Conservation (phyloP, 2,888 invertebrate species). For the Syritta pipiens region DNA sequence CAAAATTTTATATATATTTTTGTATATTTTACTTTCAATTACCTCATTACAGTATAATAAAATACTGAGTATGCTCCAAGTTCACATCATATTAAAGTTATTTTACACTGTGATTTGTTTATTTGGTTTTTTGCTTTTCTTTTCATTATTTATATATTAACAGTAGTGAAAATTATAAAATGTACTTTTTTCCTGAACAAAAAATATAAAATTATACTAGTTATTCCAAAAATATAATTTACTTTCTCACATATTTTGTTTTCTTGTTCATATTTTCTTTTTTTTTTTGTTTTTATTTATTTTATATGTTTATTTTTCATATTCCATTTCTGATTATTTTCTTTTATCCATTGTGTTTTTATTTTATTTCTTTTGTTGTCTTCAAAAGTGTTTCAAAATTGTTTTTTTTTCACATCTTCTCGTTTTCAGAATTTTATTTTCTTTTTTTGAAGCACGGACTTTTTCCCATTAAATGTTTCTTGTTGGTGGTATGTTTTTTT, state of each 20-base stretch:
- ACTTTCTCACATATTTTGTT: conserved; percentile 27
- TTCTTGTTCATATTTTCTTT: conserved; percentile 12
- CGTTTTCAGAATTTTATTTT: conserved; percentile 15
- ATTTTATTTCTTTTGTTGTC: conserved; percentile 36
- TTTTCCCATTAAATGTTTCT: background rate
- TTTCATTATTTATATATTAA: conserved; percentile 66
- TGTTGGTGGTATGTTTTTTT: conserved; percentile 32
- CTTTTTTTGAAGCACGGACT: conserved; percentile 40
- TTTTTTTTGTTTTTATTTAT: conserved; percentile 10
- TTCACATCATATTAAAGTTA: conserved; percentile 76
- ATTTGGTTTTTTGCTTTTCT: conserved; percentile 13
- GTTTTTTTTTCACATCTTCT: conserved; percentile 32
- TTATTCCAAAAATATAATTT: conserved; percentile 62
- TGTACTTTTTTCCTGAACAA: conserved; percentile 41
- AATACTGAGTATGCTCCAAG: conserved; percentile 79
- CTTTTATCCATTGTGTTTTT: conserved; percentile 8
- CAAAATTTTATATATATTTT: conserved; percentile 28
- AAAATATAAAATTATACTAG: conserved; percentile 60
- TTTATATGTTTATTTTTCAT: conserved; percentile 36
- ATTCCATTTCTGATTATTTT: conserved; percentile 18
- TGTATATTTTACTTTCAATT: conserved; percentile 75
- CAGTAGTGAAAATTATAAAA: conserved; percentile 60
- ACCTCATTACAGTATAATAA: conserved; percentile 78
- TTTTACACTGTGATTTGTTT: conserved; percentile 65
- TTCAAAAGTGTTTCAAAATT: conserved; percentile 57